These are phyloP conservation scores for Suricata suricatta DNA, from an alignment of 2,113 vertebrate species.

Conservation along the genomic window DNA sequence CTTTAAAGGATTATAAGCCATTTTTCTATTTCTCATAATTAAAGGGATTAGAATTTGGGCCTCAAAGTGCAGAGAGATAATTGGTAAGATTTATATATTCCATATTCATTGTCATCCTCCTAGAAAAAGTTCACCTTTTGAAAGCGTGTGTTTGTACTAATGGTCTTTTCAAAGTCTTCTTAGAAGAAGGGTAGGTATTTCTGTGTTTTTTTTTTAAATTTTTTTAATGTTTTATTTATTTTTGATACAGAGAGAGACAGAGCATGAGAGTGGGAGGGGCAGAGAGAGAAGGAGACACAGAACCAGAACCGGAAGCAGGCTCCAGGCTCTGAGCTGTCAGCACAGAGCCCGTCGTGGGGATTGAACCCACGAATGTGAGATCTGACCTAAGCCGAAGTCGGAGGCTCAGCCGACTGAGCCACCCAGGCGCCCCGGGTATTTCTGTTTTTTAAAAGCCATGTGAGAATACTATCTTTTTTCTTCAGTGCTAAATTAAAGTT, in stretches of 20 bases:
- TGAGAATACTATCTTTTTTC: neutral
- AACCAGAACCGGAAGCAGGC: no score
- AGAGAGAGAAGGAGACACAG: no score
- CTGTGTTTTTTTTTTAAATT: no score
- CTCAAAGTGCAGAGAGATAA: neutral
- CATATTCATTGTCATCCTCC: neutral
- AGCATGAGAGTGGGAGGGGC: no score
- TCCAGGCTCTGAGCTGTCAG: no score
- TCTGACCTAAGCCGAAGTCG: no score
- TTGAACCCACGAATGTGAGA: no score
- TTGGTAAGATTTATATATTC: neutral
- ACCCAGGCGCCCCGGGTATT: no score
- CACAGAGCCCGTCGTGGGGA: no score
- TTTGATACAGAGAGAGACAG: no score
- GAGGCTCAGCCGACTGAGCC: no score
- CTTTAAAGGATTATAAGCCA: neutral
- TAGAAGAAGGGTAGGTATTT: neutral
- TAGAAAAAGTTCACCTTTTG: neutral
- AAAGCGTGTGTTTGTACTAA: neutral
- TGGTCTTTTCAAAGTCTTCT: neutral
- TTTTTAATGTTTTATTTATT: no score
- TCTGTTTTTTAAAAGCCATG: neutral
- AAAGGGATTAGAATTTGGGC: neutral
- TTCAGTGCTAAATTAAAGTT: slow-evolving; percentile 4
- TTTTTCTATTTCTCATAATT: neutral